Evolutionary conservation across 64 coral and sea anemone genomes (phyloP).

Genomic region (Hydrozoanthus tunicans): DNA sequence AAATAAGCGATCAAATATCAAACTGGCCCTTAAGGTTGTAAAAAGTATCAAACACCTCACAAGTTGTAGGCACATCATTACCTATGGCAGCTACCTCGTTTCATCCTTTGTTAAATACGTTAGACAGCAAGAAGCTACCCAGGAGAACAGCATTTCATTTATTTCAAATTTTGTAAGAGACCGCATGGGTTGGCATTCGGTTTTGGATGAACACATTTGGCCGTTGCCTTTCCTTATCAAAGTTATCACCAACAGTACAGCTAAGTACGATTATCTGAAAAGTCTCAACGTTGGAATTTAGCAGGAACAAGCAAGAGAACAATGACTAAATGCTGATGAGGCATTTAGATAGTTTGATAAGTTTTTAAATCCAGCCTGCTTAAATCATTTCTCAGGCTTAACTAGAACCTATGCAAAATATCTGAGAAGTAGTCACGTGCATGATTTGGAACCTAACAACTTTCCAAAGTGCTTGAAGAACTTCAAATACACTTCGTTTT

Average conservation of each 20-base stretch:
- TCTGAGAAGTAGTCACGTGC: no score
- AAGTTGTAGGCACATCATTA: constrained; percentile 8
- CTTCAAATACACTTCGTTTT: no score
- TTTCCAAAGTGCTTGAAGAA: no score
- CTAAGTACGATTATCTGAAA: constrained; percentile 39
- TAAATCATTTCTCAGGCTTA: no score
- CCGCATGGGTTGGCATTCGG: constrained; percentile 10
- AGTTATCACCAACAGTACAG: not conserved
- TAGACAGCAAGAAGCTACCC: constrained; percentile 3
- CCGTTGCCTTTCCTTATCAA: constrained; percentile 29
- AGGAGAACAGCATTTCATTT: not conserved
- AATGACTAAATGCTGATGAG: no score
- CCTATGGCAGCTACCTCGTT: not conserved
- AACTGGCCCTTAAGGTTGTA: not conserved
- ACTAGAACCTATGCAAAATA: no score
- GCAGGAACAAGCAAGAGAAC: not conserved
- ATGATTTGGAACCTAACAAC: no score
- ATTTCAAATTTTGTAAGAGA: constrained; percentile 19
- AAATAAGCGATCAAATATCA: not conserved
- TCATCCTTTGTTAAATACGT: constrained; percentile 12
- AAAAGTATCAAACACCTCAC: not conserved
- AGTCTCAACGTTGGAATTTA: constrained; percentile 46
- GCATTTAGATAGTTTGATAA: no score
- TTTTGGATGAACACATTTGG: not conserved
- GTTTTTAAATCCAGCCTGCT: no score